A percentile compares a stretch with the other conserved stretches of the same genome.
Conservation (phyloP, 2,888 invertebrate genomes). For the Euzophera pinguis region DNA sequence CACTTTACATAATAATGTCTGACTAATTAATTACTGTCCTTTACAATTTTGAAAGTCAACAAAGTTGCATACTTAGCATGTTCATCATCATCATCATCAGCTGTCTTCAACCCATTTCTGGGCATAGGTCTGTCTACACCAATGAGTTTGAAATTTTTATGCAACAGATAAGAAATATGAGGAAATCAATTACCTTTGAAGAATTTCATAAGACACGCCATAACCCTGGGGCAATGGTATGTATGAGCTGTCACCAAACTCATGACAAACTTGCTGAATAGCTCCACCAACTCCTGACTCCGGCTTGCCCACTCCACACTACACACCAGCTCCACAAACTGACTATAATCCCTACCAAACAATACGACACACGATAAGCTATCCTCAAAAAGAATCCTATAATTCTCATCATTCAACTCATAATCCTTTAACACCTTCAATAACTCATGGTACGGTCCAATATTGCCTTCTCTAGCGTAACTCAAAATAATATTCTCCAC, state of each 20-base stretch:
- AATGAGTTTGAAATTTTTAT: too few species aligned
- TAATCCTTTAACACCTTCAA: constrained; percentile 65
- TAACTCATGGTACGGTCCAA: constrained; percentile 66
- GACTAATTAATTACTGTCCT: too few species aligned
- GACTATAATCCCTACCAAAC: constrained; percentile 54
- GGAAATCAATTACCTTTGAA: constrained; percentile 63
- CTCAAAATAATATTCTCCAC: constrained; percentile 63
- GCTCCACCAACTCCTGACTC: constrained; percentile 46
- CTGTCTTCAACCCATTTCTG: too few species aligned
- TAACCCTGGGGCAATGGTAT: constrained; percentile 62
- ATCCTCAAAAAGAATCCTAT: constrained; percentile 58
- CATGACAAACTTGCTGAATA: constrained; percentile 57
- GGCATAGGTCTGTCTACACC: too few species aligned
- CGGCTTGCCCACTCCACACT: constrained; percentile 59
- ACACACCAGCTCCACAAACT: constrained; percentile 60
- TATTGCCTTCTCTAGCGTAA: constrained; percentile 53
- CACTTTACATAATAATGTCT: too few species aligned
- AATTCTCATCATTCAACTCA: constrained; percentile 63
- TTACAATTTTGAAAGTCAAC: too few species aligned
- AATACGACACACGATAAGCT: constrained; percentile 61
- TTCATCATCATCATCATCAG: too few species aligned
- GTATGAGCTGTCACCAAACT: constrained; percentile 67
- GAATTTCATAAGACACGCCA: constrained; percentile 53
- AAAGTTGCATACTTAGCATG: too few species aligned
- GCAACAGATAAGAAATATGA: neutral